Evolutionary conservation across 2,888 invertebrate genomes (phyloP).

Genomic region (Lasioglossum pauxillum): DNA sequence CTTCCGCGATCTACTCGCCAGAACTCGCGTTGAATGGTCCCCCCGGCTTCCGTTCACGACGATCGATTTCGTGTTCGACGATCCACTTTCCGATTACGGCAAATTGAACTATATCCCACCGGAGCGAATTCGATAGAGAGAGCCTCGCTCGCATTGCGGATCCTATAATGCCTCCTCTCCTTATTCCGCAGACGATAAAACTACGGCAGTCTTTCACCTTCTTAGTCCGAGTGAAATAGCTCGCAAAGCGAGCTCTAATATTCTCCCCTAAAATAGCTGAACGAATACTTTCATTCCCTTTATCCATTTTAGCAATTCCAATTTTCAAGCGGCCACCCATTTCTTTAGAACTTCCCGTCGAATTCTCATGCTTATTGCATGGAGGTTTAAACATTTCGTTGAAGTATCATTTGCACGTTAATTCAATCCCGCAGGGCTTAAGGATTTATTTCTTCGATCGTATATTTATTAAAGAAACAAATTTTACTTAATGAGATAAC

Average conservation of each 20-base stretch:
- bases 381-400: neutral
- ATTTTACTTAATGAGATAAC: too few relatives aligned
- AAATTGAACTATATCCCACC: constrained; percentile 8
- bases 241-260: neutral
- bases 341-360: neutral
- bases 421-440: too few relatives aligned
- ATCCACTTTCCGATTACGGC: constrained; percentile 5
- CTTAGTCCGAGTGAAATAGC: neutral
- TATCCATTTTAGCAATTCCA: neutral
- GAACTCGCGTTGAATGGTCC: neutral
- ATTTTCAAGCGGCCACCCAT: neutral
- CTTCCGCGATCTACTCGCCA: constrained; percentile 23
- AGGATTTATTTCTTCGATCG: too few relatives aligned
- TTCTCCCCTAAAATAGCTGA: neutral
- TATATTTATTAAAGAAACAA: too few relatives aligned
- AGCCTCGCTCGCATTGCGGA: neutral
- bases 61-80: neutral
- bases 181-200: neutral
- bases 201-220: neutral
- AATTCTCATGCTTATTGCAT: neutral
- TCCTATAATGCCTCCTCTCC: neutral
- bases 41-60: constrained; percentile 5
- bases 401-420: neutral
- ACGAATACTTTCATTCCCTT: neutral
- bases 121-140: neutral